Percentiles rank a stretch among this genome's conserved stretches.
These are phyloP conservation scores for Hypolimnas misippus DNA, from an alignment of 2,888 invertebrate genomes.

Conservation along the genomic window DNA sequence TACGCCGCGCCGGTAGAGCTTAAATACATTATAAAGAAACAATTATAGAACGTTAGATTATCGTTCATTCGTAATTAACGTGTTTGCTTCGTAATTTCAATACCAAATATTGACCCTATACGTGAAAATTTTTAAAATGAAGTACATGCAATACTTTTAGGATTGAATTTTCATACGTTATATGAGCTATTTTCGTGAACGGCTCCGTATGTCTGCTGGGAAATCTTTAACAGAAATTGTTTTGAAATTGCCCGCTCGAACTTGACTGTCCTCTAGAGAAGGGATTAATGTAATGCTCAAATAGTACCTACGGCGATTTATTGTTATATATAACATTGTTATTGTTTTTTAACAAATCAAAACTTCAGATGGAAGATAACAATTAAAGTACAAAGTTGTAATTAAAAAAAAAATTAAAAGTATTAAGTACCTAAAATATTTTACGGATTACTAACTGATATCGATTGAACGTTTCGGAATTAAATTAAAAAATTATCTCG, in stretches of 20 bases:
- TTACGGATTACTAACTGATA: no score
- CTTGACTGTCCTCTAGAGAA: slow-evolving; percentile 45
- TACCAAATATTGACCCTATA: not conserved
- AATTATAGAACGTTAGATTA: no score
- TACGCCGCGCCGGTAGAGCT: no score
- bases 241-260: slow-evolving; percentile 75
- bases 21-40: no score
- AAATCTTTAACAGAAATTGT: slow-evolving; percentile 77
- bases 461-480: no score
- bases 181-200: slow-evolving; percentile 51
- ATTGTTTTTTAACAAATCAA: not conserved
- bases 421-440: no score
- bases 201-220: slow-evolving; percentile 50
- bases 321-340: slow-evolving; percentile 2
- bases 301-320: slow-evolving; percentile 15
- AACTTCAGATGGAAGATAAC: no score
- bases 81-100: no score
- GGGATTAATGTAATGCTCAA: slow-evolving; percentile 40
- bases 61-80: no score
- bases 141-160: slow-evolving; percentile 39
- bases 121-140: not conserved
- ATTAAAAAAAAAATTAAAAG: no score
- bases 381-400: no score
- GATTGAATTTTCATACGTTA: slow-evolving; percentile 50
- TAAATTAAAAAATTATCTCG: no score